Evolutionary conservation across 2,888 invertebrate species (phyloP).

Genomic region (Meta bourneti): DNA sequence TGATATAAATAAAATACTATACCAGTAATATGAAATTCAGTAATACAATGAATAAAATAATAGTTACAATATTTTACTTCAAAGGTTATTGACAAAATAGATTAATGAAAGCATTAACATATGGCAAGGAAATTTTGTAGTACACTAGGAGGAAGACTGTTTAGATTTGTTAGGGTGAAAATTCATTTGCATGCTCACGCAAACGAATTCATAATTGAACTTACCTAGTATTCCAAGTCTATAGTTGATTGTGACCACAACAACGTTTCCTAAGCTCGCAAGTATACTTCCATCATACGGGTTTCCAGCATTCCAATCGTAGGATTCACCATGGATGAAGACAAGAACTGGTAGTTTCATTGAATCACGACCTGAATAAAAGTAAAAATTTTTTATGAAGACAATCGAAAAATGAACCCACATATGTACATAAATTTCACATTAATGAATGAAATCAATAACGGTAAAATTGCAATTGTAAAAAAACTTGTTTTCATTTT

Average conservation of each 20-base stretch:
- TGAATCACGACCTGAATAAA: constrained; percentile 54
- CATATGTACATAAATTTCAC: neutral
- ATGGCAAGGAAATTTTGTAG: too few relatives aligned
- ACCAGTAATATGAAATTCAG: too few relatives aligned
- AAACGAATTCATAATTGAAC: constrained; percentile 4
- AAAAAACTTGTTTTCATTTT: neutral
- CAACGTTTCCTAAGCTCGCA: constrained; percentile 89
- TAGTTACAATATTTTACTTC: too few relatives aligned
- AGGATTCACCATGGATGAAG: constrained; percentile 96
- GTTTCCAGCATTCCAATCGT: constrained; percentile 93
- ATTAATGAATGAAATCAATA: too few relatives aligned
- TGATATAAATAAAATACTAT: too few relatives aligned
- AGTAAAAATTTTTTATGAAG: neutral
- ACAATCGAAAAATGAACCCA: neutral
- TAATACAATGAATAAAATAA: too few relatives aligned
- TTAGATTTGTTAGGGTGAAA: too few relatives aligned
- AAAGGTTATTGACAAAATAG: too few relatives aligned
- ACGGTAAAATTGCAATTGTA: neutral
- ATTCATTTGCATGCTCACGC: too few relatives aligned
- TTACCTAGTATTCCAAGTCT: constrained; percentile 91
- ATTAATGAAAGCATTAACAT: too few relatives aligned
- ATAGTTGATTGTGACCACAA: constrained; percentile 98
- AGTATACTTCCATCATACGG: constrained; percentile 92
- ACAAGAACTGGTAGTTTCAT: constrained; percentile 87
- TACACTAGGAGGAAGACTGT: too few relatives aligned